Evolutionary conservation across 1,140 invertebrate species (phyloP).

Genomic region (Magallana ariakensis): DNA sequence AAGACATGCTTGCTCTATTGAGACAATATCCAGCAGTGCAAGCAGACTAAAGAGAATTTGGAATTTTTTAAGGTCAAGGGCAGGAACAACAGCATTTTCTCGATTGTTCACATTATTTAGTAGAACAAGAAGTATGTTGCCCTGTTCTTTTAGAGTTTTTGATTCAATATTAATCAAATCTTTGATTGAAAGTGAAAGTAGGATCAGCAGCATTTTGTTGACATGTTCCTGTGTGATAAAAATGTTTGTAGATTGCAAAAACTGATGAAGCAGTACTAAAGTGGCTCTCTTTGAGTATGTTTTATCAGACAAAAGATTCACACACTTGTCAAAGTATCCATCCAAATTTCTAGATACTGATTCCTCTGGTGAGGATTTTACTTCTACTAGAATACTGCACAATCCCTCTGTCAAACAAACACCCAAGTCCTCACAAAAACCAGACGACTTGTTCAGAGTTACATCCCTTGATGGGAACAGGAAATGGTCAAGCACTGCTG

Average conservation of each 20-base stretch:
- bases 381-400: neutral
- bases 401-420: neutral
- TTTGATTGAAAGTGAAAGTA: neutral
- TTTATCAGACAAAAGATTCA: neutral
- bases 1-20: neutral
- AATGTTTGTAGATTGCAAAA: neutral
- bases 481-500: neutral
- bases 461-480: neutral
- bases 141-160: neutral
- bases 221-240: slow-evolving; percentile 1
- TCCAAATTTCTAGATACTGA: neutral
- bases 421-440: neutral
- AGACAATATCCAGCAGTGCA: neutral
- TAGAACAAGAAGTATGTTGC: neutral
- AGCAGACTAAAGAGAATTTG: neutral
- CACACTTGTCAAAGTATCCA: neutral
- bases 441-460: neutral
- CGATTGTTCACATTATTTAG: neutral
- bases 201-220: neutral
- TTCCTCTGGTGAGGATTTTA: neutral
- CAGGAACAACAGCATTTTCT: neutral
- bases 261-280: neutral
- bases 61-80: neutral
- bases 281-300: neutral
- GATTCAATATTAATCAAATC: neutral